Evolutionary conservation across 2,888 invertebrate genomes (phyloP).

Genomic region (Yponomeuta malinellus): DNA sequence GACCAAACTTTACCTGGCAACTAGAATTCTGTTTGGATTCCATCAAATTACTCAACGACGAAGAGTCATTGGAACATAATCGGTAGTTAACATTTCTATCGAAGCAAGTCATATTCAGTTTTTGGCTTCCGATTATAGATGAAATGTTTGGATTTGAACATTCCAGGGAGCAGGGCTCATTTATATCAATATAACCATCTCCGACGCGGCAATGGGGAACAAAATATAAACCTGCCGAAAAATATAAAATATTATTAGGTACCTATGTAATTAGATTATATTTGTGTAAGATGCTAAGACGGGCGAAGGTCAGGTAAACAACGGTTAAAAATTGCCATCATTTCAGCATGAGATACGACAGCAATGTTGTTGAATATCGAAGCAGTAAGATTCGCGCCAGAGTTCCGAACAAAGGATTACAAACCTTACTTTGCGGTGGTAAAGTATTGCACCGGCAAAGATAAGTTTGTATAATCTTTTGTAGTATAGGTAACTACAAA

Average conservation of each 20-base stretch:
- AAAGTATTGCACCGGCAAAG: no score
- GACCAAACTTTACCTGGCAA: slow-evolving; percentile 33
- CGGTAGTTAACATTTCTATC: slow-evolving; percentile 41
- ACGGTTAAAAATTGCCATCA: no score
- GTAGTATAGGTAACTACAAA: no score
- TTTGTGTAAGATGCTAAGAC: background rate
- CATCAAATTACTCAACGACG: slow-evolving; percentile 25
- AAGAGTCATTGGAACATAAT: slow-evolving; percentile 33
- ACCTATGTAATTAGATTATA: background rate
- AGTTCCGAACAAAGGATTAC: no score
- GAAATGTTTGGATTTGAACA: slow-evolving; percentile 38
- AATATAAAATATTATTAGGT: slow-evolving; percentile 14
- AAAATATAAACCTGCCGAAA: slow-evolving; percentile 36
- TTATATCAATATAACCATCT: slow-evolving; percentile 43
- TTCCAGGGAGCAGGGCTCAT: slow-evolving; percentile 47
- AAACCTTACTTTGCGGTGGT: no score
- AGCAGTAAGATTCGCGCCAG: no score
- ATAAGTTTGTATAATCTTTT: no score
- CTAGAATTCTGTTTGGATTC: slow-evolving; percentile 24
- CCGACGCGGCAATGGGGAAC: slow-evolving; percentile 45
- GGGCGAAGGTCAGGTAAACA: no score
- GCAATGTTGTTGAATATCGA: no score
- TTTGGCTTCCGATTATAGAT: slow-evolving; percentile 29
- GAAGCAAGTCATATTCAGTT: slow-evolving; percentile 51
- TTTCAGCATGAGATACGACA: no score